phyloP scores from a whole-genome alignment of 1,140 invertebrate genomes.

The Geopemphigus sp. region DNA sequence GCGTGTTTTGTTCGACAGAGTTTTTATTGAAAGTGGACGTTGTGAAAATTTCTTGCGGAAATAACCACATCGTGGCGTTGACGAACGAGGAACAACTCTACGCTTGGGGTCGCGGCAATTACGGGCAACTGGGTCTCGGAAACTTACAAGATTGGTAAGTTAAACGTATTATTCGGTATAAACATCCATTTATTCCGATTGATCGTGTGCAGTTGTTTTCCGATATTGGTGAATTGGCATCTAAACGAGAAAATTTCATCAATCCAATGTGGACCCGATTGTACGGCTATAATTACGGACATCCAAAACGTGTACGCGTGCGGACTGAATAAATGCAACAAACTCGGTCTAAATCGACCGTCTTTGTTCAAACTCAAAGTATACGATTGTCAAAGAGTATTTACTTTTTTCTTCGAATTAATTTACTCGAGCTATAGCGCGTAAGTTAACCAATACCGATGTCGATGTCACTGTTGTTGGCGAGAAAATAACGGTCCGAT shows the following conservation, averaged over 20 bases:
- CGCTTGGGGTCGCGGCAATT: slow-evolving; percentile 67
- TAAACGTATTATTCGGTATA: neutral
- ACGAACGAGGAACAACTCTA: slow-evolving; percentile 64
- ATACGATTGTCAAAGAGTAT: neutral
- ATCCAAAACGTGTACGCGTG: slow-evolving; percentile 66
- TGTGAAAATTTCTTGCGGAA: slow-evolving; percentile 64
- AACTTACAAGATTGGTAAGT: slow-evolving; percentile 60
- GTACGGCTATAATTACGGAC: slow-evolving; percentile 66
- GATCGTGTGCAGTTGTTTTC: slow-evolving; percentile 57
- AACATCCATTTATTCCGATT: neutral
- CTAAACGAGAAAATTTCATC: slow-evolving; percentile 59
- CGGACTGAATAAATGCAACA: slow-evolving; percentile 69
- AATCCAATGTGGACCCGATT: slow-evolving; percentile 65
- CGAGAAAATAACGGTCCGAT: too few relatives aligned
- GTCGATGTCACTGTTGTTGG: too few relatives aligned
- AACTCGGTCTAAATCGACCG: slow-evolving; percentile 62
- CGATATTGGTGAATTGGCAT: slow-evolving; percentile 58
- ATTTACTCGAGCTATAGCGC: too few relatives aligned
- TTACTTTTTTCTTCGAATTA: too few relatives aligned
- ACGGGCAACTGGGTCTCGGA: slow-evolving; percentile 67
- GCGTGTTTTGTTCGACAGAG: slow-evolving; percentile 53
- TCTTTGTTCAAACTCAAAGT: slow-evolving; percentile 50
- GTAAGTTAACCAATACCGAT: too few relatives aligned
- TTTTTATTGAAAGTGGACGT: slow-evolving; percentile 63
- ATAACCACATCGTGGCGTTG: slow-evolving; percentile 67